A percentile compares a stretch with the other conserved stretches of the same genome.
These are phyloP conservation scores for Thysanoteuthis rhombus DNA, from an alignment of 2,888 invertebrate species.

Conservation along the genomic window DNA sequence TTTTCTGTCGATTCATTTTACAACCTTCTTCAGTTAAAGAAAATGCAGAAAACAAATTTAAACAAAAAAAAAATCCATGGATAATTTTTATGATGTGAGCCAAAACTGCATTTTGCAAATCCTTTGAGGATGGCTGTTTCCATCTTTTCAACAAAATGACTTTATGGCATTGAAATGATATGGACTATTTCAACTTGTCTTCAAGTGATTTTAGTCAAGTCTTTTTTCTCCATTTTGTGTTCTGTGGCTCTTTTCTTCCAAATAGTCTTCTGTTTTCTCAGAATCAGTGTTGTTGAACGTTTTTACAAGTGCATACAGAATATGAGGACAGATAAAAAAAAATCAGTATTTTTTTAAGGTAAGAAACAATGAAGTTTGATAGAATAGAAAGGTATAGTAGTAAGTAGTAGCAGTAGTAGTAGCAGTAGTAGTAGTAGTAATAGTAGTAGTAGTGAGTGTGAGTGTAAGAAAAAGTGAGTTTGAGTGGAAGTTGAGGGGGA, in stretches of 20 bases:
- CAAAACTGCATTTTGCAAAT: neutral
- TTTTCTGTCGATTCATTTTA: too few species aligned
- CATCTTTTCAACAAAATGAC: neutral
- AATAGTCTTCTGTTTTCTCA: neutral
- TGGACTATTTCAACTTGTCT: neutral
- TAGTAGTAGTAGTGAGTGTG: conserved; percentile 12
- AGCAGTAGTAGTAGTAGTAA: neutral
- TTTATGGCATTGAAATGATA: neutral
- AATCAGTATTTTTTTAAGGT: neutral
- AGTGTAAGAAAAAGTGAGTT: conserved; percentile 23
- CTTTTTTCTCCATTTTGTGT: neutral
- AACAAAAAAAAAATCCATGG: neutral
- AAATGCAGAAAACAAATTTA: neutral
- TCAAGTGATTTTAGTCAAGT: neutral
- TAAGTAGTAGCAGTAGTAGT: neutral
- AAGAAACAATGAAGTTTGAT: neutral
- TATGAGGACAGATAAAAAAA: neutral
- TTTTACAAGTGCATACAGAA: neutral
- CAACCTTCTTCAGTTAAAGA: too few species aligned
- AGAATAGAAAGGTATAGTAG: conserved; percentile 1
- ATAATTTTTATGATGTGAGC: too few species aligned
- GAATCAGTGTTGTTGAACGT: neutral
- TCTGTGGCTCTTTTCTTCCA: neutral
- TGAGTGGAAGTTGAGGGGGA: conserved; percentile 13
- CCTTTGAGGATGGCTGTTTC: neutral